Evolutionary conservation across 2,113 vertebrate species (phyloP).

Genomic region (crab-eating macaque (Macaca fascicularis)): DNA sequence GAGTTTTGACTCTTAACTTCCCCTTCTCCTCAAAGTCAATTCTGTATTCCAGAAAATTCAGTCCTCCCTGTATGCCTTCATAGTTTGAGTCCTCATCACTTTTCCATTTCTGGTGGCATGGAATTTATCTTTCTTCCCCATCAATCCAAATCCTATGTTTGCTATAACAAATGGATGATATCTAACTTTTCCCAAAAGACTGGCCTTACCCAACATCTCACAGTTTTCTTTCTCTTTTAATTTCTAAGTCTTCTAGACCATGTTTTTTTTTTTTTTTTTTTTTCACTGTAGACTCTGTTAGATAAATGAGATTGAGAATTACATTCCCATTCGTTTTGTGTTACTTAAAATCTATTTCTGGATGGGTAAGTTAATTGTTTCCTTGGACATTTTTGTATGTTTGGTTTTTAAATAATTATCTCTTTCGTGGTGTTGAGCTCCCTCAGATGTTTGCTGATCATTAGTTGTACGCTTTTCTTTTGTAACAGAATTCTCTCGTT

Average conservation of each 20-base stretch:
- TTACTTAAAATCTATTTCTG: background rate
- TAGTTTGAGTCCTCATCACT: background rate
- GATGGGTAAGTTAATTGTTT: background rate
- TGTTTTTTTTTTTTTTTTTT: background rate
- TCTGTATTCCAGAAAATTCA: background rate
- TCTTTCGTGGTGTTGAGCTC: background rate
- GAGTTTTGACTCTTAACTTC: background rate
- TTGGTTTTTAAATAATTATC: background rate
- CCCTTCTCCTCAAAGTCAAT: background rate
- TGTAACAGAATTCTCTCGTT: background rate
- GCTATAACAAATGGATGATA: background rate
- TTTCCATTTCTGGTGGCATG: background rate
- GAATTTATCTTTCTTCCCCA: background rate
- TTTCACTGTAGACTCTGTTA: background rate
- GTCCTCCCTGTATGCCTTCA: fast-evolving
- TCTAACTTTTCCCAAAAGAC: background rate
- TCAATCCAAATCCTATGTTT: background rate
- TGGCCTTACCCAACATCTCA: background rate
- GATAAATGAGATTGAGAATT: background rate
- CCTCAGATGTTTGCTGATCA: background rate
- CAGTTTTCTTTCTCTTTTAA: background rate
- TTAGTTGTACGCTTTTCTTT: background rate
- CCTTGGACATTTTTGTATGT: background rate
- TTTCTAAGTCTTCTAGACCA: background rate
- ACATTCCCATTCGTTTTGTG: background rate